Evolutionary conservation across 2,888 invertebrate species (phyloP).

Genomic region (Drosophila lutescens): DNA sequence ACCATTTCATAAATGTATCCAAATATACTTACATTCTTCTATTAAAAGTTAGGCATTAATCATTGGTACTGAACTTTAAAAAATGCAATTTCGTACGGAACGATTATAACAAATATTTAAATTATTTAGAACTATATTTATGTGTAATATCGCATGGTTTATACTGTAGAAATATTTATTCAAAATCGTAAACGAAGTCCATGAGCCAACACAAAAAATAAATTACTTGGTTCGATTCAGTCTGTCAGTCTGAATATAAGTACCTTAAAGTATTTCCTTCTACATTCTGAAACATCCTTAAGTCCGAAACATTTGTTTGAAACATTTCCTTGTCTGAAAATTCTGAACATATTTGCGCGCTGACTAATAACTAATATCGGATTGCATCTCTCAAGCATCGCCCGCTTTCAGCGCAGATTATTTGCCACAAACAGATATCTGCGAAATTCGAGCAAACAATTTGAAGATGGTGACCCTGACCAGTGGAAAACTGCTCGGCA

Average conservation of each 20-base stretch:
- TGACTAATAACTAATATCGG: slow-evolving; percentile 18
- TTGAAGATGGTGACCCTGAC: slow-evolving; percentile 33
- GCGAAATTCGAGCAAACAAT: slow-evolving; percentile 33
- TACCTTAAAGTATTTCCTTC: neutral
- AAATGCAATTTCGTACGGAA: too few species aligned
- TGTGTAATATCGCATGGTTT: too few species aligned
- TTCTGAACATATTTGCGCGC: neutral
- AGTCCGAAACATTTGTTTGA: too few species aligned
- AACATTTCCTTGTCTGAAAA: neutral
- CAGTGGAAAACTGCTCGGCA: slow-evolving; percentile 23
- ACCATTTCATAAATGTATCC: too few species aligned
- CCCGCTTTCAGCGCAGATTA: slow-evolving; percentile 23
- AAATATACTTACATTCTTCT: too few species aligned
- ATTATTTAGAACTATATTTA: too few species aligned
- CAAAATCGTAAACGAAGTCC: neutral
- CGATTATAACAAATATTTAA: too few species aligned
- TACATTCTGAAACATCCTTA: neutral
- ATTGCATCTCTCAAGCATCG: slow-evolving; percentile 7
- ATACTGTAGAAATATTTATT: too few species aligned
- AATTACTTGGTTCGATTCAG: too few species aligned
- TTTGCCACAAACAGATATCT: slow-evolving; percentile 41
- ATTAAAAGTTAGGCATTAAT: too few species aligned
- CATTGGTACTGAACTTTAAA: too few species aligned
- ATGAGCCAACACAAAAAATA: neutral
- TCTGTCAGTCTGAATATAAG: neutral